Base-by-base conservation (phyloP, 1,140 invertebrate genomes). In the Luehdorfia chinensis region DNA sequence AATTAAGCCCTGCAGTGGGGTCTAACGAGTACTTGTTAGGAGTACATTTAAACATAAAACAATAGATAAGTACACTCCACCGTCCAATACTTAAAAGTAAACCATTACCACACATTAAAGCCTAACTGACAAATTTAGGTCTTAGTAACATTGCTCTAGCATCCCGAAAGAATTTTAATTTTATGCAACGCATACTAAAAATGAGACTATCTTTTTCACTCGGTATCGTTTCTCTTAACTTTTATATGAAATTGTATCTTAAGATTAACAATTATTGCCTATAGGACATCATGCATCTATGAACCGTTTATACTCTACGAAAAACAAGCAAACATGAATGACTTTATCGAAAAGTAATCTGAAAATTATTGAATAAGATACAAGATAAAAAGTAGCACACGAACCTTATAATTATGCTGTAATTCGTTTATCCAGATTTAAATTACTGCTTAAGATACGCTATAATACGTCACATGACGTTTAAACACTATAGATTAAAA, bases 1-100 rank as follows among this genome's bases (percentile, higher is more conserved):
- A 13, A 27, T 12, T 12, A 23, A 11, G 16, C 28, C 36, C 47
- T 31, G n/a, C 27, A 32, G 28, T 39, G 36, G 12, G n/a, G 33
- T 31, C 16, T 49, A 2, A 28, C 21, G 12, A 15, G 37, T 23
- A 27, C 5, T 13, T 13, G 4, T 41, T 28, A 37, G 34, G 33
- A 39, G 25, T 31, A 49, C 28, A 36, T 28, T 49, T 34, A 43
- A 32, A 21, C 13, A 19, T 41, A 14, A 33, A 23, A 39, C 13
- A 12, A 19, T 32, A 33, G 19, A 30, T 50, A 50, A 50, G 47
- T 50, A 50, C 37, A 50, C 13, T 31, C 36, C 28, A 43, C 15
- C 30, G 37, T 50, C 37, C 30, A 32, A 25, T 41, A 41, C 27
- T 33, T 41, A 49, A 49, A 49, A 23, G 16, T 11, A 21, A 36